phyloP scores from a whole-genome alignment of 2,888 invertebrate genomes.

The Ormyrus nitidulus region DNA sequence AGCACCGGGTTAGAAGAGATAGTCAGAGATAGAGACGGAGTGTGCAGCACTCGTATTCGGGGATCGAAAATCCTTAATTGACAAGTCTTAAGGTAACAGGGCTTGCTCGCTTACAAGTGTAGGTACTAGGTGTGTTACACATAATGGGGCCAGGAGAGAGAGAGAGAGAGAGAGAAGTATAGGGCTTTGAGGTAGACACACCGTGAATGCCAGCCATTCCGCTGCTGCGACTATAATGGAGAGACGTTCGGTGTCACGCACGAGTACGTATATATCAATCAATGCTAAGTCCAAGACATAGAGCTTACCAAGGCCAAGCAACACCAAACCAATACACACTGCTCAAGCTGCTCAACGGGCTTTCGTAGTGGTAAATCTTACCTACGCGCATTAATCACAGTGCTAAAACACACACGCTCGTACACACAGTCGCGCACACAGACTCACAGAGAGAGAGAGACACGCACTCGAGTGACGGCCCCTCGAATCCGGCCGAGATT shows the following conservation, averaged over 20 bases:
- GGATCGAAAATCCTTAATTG: conserved; percentile 31
- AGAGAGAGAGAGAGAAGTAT: conserved; percentile 1
- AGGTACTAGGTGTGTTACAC: conserved; percentile 4
- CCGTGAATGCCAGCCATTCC: conserved; percentile 38
- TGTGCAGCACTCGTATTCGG: neutral
- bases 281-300: conserved; percentile 57
- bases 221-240: conserved; percentile 30
- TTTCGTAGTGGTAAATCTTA: conserved; percentile 50
- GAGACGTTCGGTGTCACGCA: conserved; percentile 47
- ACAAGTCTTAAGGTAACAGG: neutral
- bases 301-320: conserved; percentile 71
- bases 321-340: conserved; percentile 66
- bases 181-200: conserved; percentile 15
- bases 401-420: conserved; percentile 17
- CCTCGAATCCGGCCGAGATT: conserved; percentile 31
- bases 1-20: neutral
- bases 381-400: conserved; percentile 42
- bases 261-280: conserved; percentile 55
- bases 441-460: too few species aligned
- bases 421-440: conserved; percentile 9
- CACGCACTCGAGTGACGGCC: neutral
- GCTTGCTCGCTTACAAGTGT: neutral
- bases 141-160: conserved; percentile 29
- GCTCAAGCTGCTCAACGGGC: conserved; percentile 34
- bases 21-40: too few species aligned